Evolutionary conservation across 2,797 vertebrate species (phyloP), one percentile per base, ranked within the genome.

Genomic region (Coluber constrictor): DNA sequence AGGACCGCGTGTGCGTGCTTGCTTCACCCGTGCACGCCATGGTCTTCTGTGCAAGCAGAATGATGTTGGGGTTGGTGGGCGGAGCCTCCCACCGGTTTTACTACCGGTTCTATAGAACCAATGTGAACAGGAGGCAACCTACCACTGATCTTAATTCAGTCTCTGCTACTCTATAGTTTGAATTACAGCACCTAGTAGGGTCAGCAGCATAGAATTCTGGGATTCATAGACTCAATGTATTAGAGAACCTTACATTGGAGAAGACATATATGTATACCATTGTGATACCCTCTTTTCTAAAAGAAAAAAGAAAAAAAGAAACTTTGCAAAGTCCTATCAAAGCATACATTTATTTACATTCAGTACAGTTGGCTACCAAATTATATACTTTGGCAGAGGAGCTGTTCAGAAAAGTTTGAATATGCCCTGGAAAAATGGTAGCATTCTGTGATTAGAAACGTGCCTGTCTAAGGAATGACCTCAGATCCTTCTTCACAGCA

Each of bases 401-500:
- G 92, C 83, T 94, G 93, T 94, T 94, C 91, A 93, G 47, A 83
- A 86, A 0, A 90, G 5, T 27, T 92, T 92, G 87, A 92, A 25
- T 32, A 93, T 94, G 93, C 60, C 90, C 94, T 93, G 86, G 57
- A 13, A 37, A 86, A 94, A 9, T 15, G 4, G 83, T 93, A 18
- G 54, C 86, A 93, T 83, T 43, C 27, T 88, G 94, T 92, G 43
- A 95, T 94, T 95, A 88, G 90, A 92, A 92, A 95, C 93, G 83
- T 92, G 29, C 92, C 92, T 95, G 1, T 92, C 61, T 74, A 95
- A 57, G 60, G 88, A 94, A 94, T 96, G 94, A 96, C 94, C 95
- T 97, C 89, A 97, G 93, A 96, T 97, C 96, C 96, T 97, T 97
- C 95, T 96, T 96, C 25, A 29, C 93, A 74, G 86, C 56, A 86